Percentiles rank a stretch among this genome's conserved stretches.
These are phyloP conservation scores for Tapera naevia DNA, from an alignment of 2,797 vertebrate species.

Conservation along the genomic window DNA sequence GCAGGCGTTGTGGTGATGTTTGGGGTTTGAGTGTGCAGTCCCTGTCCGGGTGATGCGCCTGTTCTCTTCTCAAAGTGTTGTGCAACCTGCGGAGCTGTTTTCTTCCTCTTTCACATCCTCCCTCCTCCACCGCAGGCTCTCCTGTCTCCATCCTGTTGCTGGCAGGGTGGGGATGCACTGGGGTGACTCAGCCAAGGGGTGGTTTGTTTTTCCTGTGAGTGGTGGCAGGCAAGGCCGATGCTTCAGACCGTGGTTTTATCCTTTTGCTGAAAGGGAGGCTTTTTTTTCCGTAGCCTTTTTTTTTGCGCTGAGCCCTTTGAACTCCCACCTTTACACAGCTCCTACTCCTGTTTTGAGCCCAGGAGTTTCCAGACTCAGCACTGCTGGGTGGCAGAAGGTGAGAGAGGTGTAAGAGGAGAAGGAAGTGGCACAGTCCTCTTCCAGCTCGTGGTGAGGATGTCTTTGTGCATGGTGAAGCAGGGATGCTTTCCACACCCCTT, in stretches of 20 bases:
- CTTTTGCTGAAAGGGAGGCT: not conserved
- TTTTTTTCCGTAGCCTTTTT: not conserved
- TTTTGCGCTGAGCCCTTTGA: not conserved
- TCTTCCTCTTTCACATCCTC: slow-evolving; percentile 51
- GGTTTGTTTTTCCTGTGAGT: not conserved
- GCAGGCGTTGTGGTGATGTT: fast-evolving
- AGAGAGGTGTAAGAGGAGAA: too few relatives aligned
- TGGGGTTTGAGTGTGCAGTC: not conserved
- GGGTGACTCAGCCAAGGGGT: slow-evolving; percentile 18
- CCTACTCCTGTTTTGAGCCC: fast-evolving
- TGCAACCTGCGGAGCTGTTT: slow-evolving; percentile 36
- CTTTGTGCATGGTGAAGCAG: not conserved
- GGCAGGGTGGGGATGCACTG: not conserved
- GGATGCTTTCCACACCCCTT: not conserved
- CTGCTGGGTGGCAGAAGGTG: not conserved
- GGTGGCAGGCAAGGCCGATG: not conserved
- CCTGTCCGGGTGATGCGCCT: not conserved
- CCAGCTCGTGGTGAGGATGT: fast-evolving
- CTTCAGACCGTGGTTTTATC: not conserved
- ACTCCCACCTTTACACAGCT: not conserved
- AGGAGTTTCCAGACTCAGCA: not conserved
- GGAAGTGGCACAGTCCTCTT: fast-evolving
- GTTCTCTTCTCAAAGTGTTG: not conserved
- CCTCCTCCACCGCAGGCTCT: not conserved
- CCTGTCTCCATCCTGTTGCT: not conserved